Evolutionary conservation across 2,888 invertebrate genomes (phyloP).

Genomic region (Heliconius hortense): DNA sequence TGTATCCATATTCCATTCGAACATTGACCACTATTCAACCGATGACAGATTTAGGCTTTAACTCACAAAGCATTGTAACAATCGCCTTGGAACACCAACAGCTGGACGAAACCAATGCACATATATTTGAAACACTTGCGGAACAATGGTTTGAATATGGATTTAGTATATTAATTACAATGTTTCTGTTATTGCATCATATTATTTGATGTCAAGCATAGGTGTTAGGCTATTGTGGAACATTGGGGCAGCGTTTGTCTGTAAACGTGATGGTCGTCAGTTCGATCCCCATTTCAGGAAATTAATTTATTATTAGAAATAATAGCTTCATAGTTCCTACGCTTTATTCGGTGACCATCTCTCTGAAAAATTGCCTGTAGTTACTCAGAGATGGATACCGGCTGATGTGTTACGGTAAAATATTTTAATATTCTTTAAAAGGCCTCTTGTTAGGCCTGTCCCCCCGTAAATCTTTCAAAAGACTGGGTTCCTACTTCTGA

Average conservation of each 20-base stretch:
- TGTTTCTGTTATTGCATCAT: slow-evolving; percentile 2
- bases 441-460: no score
- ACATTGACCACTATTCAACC: slow-evolving; percentile 17
- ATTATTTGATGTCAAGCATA: not conserved
- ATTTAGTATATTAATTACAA: slow-evolving; percentile 14
- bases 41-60: slow-evolving; percentile 34
- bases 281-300: not conserved
- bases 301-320: not conserved
- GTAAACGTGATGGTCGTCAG: not conserved
- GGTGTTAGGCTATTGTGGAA: no score
- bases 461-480: no score
- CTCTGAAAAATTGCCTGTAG: no score
- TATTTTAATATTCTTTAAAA: no score
- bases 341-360: no score
- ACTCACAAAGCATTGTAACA: slow-evolving; percentile 36
- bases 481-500: no score
- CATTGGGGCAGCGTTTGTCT: no score
- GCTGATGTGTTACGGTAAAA: no score
- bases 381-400: no score
- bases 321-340: not conserved
- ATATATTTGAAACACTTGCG: slow-evolving; percentile 29
- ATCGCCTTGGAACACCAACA: slow-evolving; percentile 31
- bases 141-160: slow-evolving; percentile 12
- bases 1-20: not conserved
- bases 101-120: slow-evolving; percentile 31